Base-by-base conservation (phyloP, 2,113 vertebrate species). In the Nerophis lumbriciformis region DNA sequence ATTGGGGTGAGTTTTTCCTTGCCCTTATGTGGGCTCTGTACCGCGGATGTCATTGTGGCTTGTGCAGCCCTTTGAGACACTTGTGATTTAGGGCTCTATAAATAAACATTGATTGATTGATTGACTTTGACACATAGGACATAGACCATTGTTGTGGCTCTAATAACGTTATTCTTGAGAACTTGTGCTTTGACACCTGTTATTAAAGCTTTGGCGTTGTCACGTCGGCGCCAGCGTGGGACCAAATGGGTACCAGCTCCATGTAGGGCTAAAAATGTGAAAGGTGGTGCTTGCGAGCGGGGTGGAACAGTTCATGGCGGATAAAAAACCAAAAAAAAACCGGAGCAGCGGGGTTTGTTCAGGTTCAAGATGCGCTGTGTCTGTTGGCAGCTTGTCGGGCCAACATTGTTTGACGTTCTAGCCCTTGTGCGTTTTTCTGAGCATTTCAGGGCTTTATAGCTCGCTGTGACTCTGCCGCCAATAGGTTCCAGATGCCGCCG, bases 401-500 rank as follows among this genome's bases (percentile, higher is more conserved):
- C 81, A 87, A 86, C 88, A 83, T 83, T 79, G 83, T 89, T 90
- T 86, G 80, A 85, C 77, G 83, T 85, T 86, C 85, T 85, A 81
- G 81, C 85, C 84, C 81, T 84, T 71, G 84, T 87, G 86, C 65
- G 77, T 87, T 88, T 85, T 84, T 85, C 38, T 21, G 82, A 86
- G 80, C 76, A 80, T 88, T 88, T 88, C 79, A 90, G 86, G 87
- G 82, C 83, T 89, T 89, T 88, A 89, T 86, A 86, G 83, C 84
- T 90, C 77, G 85, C 72, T 87, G 88, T 86, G 88, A 88, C 87
- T 90, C 85, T 89, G 75, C 64, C 75, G 75, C 80, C 87, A 87
- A 91, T 91, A 69, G 85, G 76, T 90, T 90, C 88, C 89, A 90
- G 88, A 91, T 91, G 90, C 87, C 83, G 78, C 80, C 74, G 77